These are phyloP conservation scores for Prochilodus magdalenae DNA, from an alignment of 2,113 vertebrate species.

Conservation along the genomic window DNA sequence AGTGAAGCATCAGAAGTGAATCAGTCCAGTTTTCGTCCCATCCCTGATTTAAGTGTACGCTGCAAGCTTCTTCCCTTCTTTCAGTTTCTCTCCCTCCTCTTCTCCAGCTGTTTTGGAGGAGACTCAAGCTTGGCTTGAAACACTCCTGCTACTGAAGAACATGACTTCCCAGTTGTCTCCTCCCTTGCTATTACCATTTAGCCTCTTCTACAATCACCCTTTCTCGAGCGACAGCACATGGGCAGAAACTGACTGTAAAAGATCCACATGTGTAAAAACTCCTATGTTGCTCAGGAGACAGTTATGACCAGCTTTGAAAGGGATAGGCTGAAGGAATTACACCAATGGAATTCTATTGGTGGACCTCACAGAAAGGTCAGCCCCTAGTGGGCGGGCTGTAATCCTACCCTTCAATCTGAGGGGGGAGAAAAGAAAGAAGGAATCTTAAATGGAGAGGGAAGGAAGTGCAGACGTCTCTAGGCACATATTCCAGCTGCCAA, in stretches of 20 bases:
- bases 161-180: constrained; percentile 26
- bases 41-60: background rate
- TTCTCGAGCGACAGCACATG: constrained; percentile 7
- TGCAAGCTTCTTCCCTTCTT: constrained; percentile 3
- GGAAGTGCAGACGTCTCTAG: constrained; percentile 59
- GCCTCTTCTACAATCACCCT: constrained; percentile 32
- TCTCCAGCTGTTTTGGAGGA: constrained; percentile 52
- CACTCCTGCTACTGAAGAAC: constrained; percentile 27
- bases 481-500: constrained; percentile 52
- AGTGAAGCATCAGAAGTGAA: background rate
- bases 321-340: constrained; percentile 49
- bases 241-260: constrained; percentile 51
- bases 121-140: background rate
- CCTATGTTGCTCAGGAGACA: constrained; percentile 58
- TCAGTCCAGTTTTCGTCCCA: background rate
- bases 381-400: constrained; percentile 52
- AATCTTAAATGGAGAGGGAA: constrained; percentile 52
- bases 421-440: constrained; percentile 39
- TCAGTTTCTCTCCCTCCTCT: background rate
- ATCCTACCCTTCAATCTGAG: constrained; percentile 55
- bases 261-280: constrained; percentile 52
- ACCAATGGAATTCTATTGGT: constrained; percentile 52
- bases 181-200: background rate
- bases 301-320: constrained; percentile 36
- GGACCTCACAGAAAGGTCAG: constrained; percentile 22